phyloP scores from a whole-genome alignment of 2,888 invertebrate genomes.

The Drosophila paramelanica region DNA sequence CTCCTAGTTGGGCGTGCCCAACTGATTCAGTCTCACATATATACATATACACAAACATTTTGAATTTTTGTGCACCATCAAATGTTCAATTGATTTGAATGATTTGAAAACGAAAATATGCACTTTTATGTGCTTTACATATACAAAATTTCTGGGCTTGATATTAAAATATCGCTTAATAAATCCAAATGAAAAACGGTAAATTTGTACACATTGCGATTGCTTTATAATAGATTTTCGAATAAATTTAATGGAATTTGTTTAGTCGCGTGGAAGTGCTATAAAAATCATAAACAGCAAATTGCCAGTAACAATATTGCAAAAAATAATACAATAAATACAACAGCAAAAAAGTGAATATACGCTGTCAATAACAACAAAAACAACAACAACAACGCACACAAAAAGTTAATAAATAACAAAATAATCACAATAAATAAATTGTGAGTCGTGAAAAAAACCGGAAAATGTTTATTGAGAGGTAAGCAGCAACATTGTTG shows the following conservation, averaged over 20 bases:
- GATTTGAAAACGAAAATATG: conserved; percentile 12
- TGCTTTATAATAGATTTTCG: conserved; percentile 57
- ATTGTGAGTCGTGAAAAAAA: conserved; percentile 29
- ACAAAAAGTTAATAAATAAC: conserved; percentile 46
- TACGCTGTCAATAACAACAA: conserved; percentile 16
- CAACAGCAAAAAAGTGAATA: conserved; percentile 25
- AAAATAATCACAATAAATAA: conserved; percentile 53
- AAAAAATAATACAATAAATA: conserved; percentile 20
- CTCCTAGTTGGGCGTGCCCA: too few species aligned
- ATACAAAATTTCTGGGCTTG: neutral
- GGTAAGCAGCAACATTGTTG: conserved; percentile 47
- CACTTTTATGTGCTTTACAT: conserved; percentile 16
- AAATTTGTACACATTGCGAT: conserved; percentile 27
- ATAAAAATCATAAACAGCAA: conserved; percentile 69
- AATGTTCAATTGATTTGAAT: conserved; percentile 21
- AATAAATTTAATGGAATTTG: conserved; percentile 64
- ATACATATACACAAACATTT: neutral
- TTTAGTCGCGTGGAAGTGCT: conserved; percentile 67
- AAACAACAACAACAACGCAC: conserved; percentile 25
- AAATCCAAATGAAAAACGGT: conserved; percentile 42
- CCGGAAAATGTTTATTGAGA: conserved; percentile 43
- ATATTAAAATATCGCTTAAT: conserved; percentile 31
- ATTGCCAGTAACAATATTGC: conserved; percentile 37
- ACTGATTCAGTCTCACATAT: too few species aligned
- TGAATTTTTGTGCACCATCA: conserved; percentile 3